Evolutionary conservation across 1,140 invertebrate genomes (phyloP), one percentile per base, ranked within the genome.

Genomic region (Drosophila chauvacae): DNA sequence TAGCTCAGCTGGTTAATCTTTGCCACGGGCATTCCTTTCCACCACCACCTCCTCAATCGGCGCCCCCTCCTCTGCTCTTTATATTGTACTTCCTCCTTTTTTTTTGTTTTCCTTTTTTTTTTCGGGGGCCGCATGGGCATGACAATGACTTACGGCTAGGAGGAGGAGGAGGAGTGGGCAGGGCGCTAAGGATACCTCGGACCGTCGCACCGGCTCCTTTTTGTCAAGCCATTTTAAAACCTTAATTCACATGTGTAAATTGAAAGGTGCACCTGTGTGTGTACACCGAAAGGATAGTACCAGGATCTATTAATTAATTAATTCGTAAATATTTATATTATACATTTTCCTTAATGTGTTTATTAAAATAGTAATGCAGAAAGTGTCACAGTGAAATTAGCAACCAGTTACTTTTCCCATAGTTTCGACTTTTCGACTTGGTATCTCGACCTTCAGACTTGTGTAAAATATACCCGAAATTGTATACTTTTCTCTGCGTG

Each of bases 241-340:
- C 85, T 90, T 90, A 81, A 90, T 90, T 90, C 85, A 90, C 85
- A 90, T 90, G 85, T 90, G 85, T 90, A 90, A 90, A 90, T 90
- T 90, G 85, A 90, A 90, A 72, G 75, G 66, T 50, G 85, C 85
- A 90, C 85, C 85, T 90, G 85, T 90, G 86, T 23, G 20, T 20
- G 28, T 23, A 28, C 64, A 65, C 64, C 39, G 6, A 30, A 14
- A 10, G 30, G n/a, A 59, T 9, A n/a, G 35, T 11, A 6, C 3
- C 5, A 7, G 2, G 1, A 18, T 7, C 3, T 10, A n/a, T 28
- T 0, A n/a, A 28, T 18, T 28, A 50, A n/a, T 28, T 50, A 11
- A 14, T 14, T 7, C 2, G 3, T 20, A 3, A 13, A 3, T 20
- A 14, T 7, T 14, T 28, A 28, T 28, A 7, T 28, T 14, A 23